Evolutionary conservation across 2,797 vertebrate species (phyloP).

Genomic region (Odontamblyopus rebecca): DNA sequence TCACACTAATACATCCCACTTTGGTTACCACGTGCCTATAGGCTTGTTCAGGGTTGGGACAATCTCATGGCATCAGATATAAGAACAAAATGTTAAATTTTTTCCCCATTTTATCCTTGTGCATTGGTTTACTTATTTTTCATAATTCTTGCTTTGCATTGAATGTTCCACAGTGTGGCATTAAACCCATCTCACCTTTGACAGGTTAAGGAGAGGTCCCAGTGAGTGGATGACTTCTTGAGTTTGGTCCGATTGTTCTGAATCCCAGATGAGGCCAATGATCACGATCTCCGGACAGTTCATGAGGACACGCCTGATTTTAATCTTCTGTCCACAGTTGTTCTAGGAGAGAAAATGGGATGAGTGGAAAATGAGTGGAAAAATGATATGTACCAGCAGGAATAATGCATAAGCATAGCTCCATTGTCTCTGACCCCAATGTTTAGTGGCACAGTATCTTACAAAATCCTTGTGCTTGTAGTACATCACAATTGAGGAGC

Average conservation of each 20-base stretch:
- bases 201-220: constrained; percentile 87
- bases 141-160: too few species aligned
- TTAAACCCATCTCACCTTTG: constrained; percentile 78
- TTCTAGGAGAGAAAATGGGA: constrained; percentile 74
- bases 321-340: constrained; percentile 94
- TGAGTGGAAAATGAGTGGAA: neutral
- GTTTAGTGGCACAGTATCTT: neutral
- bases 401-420: neutral
- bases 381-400: too few species aligned
- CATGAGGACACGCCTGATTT: constrained; percentile 94
- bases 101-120: neutral
- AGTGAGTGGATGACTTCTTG: constrained; percentile 91
- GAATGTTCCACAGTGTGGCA: too few species aligned
- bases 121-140: neutral
- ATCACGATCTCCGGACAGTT: constrained; percentile 97
- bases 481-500: too few species aligned
- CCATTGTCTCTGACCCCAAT: neutral
- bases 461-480: neutral
- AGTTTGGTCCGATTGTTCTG: constrained; percentile 94
- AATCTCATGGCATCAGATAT: neutral
- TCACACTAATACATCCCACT: constrained; percentile 68
- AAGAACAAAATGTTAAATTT: neutral
- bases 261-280: constrained; percentile 97
- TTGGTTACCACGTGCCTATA: constrained; percentile 51
- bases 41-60: neutral